A percentile compares a stretch with the other conserved stretches of the same genome.
These are phyloP conservation scores for Dasyurus viverrinus DNA, from an alignment of 2,113 vertebrate genomes.

Conservation along the genomic window DNA sequence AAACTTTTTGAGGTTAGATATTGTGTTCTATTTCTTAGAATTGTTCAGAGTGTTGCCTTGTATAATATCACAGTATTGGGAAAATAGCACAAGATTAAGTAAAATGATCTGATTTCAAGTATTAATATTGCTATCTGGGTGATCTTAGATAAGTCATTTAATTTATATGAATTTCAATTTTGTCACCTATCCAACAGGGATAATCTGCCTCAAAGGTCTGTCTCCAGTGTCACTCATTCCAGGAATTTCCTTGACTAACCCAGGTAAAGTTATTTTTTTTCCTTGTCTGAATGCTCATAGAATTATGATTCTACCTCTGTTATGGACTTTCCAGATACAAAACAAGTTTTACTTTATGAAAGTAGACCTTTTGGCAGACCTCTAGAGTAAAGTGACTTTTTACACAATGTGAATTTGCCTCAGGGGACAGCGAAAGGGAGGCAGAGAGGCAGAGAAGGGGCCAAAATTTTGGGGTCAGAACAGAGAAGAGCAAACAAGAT, in stretches of 20 bases:
- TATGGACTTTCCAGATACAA: neutral
- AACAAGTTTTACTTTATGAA: neutral
- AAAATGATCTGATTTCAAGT: neutral
- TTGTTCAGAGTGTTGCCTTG: neutral
- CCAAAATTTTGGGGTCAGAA: neutral
- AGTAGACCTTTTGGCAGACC: neutral
- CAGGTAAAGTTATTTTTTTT: neutral
- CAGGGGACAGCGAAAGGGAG: neutral
- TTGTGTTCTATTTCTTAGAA: slow-evolving; percentile 6
- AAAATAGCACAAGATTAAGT: neutral
- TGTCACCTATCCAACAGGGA: neutral
- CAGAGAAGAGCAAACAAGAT: neutral
- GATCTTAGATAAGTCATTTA: neutral
- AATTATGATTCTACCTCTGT: neutral
- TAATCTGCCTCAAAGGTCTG: neutral
- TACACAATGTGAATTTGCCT: neutral
- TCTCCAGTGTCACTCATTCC: neutral
- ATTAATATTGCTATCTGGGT: neutral
- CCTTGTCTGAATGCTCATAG: neutral
- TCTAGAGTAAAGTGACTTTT: neutral
- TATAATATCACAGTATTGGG: neutral
- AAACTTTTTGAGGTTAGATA: neutral
- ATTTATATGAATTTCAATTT: neutral
- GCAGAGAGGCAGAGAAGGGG: neutral
- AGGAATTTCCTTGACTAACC: neutral